These are phyloP conservation scores for Notothenia rossii DNA, from an alignment of 2,113 vertebrate genomes.

Conservation along the genomic window DNA sequence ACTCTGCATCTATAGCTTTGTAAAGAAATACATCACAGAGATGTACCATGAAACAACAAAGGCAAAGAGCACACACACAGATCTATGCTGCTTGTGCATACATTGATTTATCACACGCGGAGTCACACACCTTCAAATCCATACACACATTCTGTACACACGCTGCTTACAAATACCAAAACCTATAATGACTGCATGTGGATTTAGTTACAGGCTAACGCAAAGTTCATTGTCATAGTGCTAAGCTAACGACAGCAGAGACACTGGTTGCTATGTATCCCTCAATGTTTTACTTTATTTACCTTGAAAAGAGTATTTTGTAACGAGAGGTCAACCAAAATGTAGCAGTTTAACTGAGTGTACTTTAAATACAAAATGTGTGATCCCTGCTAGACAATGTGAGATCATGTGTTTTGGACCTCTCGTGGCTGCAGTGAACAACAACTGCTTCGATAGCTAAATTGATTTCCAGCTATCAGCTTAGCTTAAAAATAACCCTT, in stretches of 20 bases:
- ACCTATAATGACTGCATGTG: background rate
- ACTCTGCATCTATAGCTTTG: background rate
- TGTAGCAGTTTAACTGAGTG: background rate
- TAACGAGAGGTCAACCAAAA: background rate
- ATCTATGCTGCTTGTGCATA: background rate
- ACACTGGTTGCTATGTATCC: too few relatives aligned
- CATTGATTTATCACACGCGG: constrained; percentile 13
- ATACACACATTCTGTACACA: background rate
- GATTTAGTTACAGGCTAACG: background rate
- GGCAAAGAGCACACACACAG: background rate
- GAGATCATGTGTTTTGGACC: too few relatives aligned
- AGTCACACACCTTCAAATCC: constrained; percentile 4
- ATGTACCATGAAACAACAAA: background rate
- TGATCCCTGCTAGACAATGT: background rate
- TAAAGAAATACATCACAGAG: background rate
- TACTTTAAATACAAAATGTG: background rate
- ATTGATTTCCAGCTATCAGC: too few relatives aligned
- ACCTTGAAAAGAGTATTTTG: background rate
- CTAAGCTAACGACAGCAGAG: constrained; percentile 16
- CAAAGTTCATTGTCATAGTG: background rate
- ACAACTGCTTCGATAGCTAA: too few relatives aligned
- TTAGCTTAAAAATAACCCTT: too few relatives aligned
- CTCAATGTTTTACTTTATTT: background rate
- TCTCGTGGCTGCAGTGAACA: too few relatives aligned
- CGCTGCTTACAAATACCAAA: background rate